Conservation (phyloP, 2,113 vertebrate species). For the Dolichotis patagonum region DNA sequence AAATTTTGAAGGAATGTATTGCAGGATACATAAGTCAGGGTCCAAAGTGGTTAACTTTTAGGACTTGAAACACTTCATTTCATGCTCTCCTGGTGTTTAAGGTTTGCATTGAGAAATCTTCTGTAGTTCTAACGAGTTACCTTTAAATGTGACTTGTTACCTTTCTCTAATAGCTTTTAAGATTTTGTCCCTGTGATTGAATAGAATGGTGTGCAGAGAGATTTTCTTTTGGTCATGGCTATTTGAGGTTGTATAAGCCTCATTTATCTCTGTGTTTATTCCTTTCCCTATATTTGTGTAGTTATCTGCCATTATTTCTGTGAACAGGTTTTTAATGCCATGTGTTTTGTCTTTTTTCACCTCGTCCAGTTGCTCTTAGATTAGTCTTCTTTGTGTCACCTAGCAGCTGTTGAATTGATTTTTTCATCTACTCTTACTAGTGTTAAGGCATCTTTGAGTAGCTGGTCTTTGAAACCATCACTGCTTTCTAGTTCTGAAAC, state of each 20-base stretch:
- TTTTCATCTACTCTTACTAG: background rate
- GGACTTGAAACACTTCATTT: background rate
- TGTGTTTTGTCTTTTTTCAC: background rate
- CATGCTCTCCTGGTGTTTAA: background rate
- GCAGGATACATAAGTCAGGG: background rate
- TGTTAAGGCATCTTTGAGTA: background rate
- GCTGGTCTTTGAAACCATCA: background rate
- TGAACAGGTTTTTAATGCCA: background rate
- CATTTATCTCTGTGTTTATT: background rate
- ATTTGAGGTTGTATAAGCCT: background rate
- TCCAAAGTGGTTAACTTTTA: background rate
- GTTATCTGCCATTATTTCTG: background rate
- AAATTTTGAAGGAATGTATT: background rate
- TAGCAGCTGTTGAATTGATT: background rate
- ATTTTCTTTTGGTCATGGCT: background rate
- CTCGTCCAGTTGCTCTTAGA: background rate
- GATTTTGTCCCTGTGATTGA: background rate
- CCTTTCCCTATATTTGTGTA: background rate
- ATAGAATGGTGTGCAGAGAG: background rate
- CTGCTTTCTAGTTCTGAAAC: background rate
- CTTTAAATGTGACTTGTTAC: background rate
- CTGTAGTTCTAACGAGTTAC: background rate
- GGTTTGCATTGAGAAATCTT: background rate
- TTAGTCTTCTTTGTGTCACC: background rate
- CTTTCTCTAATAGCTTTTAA: background rate